A percentile compares a stretch with the other conserved stretches of the same genome.
Conservation (phyloP, 2,797 vertebrate species). For the Lithobates sylvaticus region DNA sequence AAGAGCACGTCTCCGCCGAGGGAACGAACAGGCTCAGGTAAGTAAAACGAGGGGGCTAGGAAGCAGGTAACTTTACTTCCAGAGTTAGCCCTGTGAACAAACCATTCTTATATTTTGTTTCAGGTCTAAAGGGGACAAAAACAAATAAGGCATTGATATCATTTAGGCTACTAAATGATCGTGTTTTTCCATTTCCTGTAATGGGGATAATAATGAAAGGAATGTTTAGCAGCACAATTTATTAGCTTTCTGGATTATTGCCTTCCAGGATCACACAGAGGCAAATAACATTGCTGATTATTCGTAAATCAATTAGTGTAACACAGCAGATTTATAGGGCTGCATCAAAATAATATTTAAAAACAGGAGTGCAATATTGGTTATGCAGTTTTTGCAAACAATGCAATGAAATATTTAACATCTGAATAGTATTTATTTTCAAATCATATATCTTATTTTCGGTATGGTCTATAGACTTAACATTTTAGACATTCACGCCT, state of each 20-base stretch:
- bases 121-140: not conserved
- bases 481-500: conserved; percentile 68
- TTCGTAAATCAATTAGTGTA: not conserved
- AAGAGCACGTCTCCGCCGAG: no score
- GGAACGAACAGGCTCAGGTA: no score
- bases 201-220: not conserved
- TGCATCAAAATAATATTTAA: no score
- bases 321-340: no score
- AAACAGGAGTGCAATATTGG: no score
- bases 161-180: not conserved
- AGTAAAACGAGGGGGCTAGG: no score
- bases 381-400: no score
- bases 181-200: not conserved
- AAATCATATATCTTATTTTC: not conserved
- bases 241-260: not conserved
- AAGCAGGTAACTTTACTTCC: no score
- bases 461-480: not conserved
- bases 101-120: not conserved
- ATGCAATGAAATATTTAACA: no score
- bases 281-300: not conserved
- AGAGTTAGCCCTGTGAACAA: no score
- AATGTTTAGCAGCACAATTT: not conserved
- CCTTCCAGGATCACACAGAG: not conserved
- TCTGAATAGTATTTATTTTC: not conserved
- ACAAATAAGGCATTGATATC: not conserved